phyloP scores from a whole-genome alignment of 2,113 vertebrate genomes.

The Dendropsophus ebraccatus region DNA sequence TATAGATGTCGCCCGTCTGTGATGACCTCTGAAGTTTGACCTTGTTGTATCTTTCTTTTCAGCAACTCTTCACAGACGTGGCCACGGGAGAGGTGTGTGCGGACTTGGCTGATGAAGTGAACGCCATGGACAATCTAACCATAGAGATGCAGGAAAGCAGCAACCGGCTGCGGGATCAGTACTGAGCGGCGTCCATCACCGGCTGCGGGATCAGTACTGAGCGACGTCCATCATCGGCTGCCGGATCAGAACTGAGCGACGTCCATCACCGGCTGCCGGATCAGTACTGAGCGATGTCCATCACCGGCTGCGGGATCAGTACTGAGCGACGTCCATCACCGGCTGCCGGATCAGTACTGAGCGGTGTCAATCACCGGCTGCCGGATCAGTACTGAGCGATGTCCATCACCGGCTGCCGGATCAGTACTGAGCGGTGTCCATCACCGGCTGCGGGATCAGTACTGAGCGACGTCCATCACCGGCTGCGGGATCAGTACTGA shows the following conservation, averaged over 20 bases:
- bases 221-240: background rate
- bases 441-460: background rate
- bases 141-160: conserved; percentile 83
- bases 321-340: conserved; percentile 62
- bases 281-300: conserved; percentile 65
- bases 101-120: conserved; percentile 78
- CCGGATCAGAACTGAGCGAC: too few species aligned
- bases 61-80: conserved; percentile 87
- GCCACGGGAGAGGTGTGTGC: conserved; percentile 75
- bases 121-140: conserved; percentile 77
- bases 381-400: too few species aligned
- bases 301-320: background rate
- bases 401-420: background rate
- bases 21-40: background rate
- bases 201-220: too few species aligned
- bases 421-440: conserved; percentile 65
- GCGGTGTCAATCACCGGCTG: background rate
- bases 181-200: conserved; percentile 63
- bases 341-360: too few species aligned
- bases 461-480: conserved; percentile 62
- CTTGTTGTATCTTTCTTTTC: conserved; percentile 52
- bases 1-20: background rate
- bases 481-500: too few species aligned
- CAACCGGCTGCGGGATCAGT: conserved; percentile 76
- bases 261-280: background rate